These are phyloP conservation scores for Leuciscus waleckii DNA, from an alignment of 2,797 vertebrate species.

Conservation along the genomic window DNA sequence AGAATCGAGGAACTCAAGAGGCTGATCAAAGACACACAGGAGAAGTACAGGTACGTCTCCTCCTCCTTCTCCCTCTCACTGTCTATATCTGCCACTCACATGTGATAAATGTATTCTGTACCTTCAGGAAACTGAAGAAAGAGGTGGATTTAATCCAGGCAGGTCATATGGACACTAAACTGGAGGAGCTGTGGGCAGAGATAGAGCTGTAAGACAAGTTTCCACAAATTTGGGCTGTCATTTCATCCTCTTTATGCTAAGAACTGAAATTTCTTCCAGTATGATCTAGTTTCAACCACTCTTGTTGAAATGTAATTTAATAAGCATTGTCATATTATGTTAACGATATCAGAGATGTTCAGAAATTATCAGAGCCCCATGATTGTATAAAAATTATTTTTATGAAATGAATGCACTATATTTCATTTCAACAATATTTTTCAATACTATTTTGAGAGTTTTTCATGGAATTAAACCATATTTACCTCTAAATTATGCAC, in stretches of 20 bases:
- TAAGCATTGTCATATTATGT: background rate
- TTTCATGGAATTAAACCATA: background rate
- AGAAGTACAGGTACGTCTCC: constrained; percentile 89
- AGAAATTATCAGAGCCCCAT: background rate
- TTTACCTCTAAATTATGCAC: background rate
- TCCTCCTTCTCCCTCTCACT: background rate
- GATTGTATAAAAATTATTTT: background rate
- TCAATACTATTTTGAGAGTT: background rate
- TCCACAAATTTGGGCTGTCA: background rate
- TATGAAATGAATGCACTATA: background rate
- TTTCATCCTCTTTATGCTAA: background rate
- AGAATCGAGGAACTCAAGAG: constrained; percentile 97
- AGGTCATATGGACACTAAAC: constrained; percentile 93
- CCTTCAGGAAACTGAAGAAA: constrained; percentile 88
- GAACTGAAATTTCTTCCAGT: background rate
- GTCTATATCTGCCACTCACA: background rate
- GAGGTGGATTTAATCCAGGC: constrained; percentile 95
- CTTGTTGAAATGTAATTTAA: background rate
- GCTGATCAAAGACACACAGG: constrained; percentile 94
- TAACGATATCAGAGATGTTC: background rate
- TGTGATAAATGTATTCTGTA: background rate
- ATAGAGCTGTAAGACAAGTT: constrained; percentile 83
- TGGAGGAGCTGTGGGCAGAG: constrained; percentile 93
- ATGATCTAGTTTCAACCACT: background rate
- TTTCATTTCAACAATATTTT: background rate